phyloP scores from a whole-genome alignment of 2,113 vertebrate genomes.

The Arenaria interpres region DNA sequence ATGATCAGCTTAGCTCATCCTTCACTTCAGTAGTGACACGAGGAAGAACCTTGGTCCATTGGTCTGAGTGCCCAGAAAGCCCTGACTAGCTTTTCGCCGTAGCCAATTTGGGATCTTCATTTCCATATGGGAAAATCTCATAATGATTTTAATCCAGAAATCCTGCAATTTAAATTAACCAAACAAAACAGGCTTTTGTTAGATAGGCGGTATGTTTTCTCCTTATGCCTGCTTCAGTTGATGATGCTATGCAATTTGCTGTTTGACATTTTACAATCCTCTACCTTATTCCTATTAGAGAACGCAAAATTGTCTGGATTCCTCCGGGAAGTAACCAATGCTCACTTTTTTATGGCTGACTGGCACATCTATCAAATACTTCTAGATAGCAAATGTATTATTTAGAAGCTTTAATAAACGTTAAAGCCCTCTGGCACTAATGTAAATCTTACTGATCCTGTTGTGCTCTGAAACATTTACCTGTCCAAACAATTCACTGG shows the following conservation, averaged over 20 bases:
- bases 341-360: slow-evolving; percentile 57
- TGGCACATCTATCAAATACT: slow-evolving; percentile 58
- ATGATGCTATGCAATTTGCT: not conserved
- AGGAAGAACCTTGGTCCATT: not conserved
- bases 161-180: slow-evolving; percentile 33
- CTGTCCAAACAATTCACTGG: not conserved
- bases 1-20: not conserved
- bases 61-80: not conserved
- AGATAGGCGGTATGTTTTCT: slow-evolving; percentile 10
- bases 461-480: not conserved
- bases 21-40: not conserved
- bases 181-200: slow-evolving; percentile 31
- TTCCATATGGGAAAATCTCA: not conserved
- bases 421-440: slow-evolving; percentile 32
- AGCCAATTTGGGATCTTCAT: not conserved
- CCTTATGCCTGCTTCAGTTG: not conserved
- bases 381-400: slow-evolving; percentile 51
- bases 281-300: slow-evolving; percentile 61
- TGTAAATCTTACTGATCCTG: slow-evolving; percentile 4
- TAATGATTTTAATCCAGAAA: not conserved
- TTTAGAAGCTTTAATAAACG: slow-evolving; percentile 68
- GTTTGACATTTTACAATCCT: slow-evolving; percentile 68
- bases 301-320: slow-evolving; percentile 67
- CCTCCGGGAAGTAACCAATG: slow-evolving; percentile 59
- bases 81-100: not conserved